Evolutionary conservation across 2,797 vertebrate species (phyloP).

Genomic region (Phataginus tetradactyla): DNA sequence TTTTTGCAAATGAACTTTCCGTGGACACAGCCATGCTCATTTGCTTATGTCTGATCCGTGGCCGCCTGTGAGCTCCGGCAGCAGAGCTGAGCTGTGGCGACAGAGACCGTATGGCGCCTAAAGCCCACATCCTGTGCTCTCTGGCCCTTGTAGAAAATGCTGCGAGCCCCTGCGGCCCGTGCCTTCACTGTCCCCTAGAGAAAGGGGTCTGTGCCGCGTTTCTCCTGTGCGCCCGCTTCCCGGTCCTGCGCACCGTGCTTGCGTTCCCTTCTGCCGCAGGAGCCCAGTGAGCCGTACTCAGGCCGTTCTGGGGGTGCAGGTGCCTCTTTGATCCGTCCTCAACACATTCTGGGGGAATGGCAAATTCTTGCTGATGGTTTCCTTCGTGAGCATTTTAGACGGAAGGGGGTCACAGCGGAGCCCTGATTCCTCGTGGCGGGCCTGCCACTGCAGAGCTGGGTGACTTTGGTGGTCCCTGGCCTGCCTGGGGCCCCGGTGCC

Average conservation of each 20-base stretch:
- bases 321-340: not conserved
- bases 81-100: not conserved
- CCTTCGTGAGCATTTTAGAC: not conserved
- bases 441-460: not conserved
- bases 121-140: not conserved
- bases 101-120: not conserved
- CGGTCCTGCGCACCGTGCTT: not conserved
- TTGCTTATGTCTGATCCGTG: not conserved
- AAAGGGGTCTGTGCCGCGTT: rapidly evolving
- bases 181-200: not conserved
- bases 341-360: not conserved
- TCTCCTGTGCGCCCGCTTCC: not conserved
- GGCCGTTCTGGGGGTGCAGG: not conserved
- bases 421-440: not conserved
- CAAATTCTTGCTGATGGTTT: not conserved
- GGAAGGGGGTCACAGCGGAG: not conserved
- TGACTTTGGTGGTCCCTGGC: not conserved
- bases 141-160: not conserved
- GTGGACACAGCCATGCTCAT: not conserved
- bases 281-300: not conserved
- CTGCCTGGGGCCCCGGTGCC: not conserved
- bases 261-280: not conserved
- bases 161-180: too few species aligned
- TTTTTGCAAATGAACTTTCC: not conserved
- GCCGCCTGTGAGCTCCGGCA: not conserved